Conservation (phyloP, 2,888 invertebrate genomes). For the Auanema freiburgensis region DNA sequence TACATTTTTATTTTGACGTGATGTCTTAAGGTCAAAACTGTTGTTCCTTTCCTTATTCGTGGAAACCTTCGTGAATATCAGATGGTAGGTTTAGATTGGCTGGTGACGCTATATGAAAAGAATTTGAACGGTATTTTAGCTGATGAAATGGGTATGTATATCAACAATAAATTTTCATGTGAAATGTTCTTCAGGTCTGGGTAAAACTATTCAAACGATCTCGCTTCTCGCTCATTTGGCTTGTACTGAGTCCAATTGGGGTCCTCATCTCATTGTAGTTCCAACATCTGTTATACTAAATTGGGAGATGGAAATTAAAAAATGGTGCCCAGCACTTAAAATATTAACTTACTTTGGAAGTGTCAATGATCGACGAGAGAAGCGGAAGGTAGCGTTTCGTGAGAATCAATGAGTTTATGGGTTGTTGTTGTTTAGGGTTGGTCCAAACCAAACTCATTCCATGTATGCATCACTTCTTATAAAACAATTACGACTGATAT, state of each 20-base stretch:
- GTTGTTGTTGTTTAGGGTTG: slow-evolving; percentile 73
- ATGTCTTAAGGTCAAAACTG: slow-evolving; percentile 77
- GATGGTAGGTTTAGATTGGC: slow-evolving; percentile 94
- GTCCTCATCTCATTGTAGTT: slow-evolving; percentile 96
- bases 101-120: slow-evolving; percentile 91
- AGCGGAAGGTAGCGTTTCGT: slow-evolving; percentile 65
- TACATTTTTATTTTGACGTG: slow-evolving; percentile 49
- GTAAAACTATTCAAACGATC: slow-evolving; percentile 76
- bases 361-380: slow-evolving; percentile 81
- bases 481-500: slow-evolving; percentile 93
- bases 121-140: slow-evolving; percentile 87
- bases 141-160: slow-evolving; percentile 54
- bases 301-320: slow-evolving; percentile 99
- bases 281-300: slow-evolving; percentile 99
- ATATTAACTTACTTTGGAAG: slow-evolving; percentile 96
- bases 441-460: slow-evolving; percentile 98
- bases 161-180: not conserved
- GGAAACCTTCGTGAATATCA: slow-evolving; percentile 90
- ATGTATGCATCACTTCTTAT: slow-evolving; percentile 70
- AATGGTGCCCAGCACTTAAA: slow-evolving; percentile 99
- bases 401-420: not conserved
- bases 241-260: slow-evolving; percentile 89
- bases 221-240: slow-evolving; percentile 90
- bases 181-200: slow-evolving; percentile 22
- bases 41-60: slow-evolving; percentile 87